Conservation (phyloP, 2,797 vertebrate species). For the Salarias fasciatus region DNA sequence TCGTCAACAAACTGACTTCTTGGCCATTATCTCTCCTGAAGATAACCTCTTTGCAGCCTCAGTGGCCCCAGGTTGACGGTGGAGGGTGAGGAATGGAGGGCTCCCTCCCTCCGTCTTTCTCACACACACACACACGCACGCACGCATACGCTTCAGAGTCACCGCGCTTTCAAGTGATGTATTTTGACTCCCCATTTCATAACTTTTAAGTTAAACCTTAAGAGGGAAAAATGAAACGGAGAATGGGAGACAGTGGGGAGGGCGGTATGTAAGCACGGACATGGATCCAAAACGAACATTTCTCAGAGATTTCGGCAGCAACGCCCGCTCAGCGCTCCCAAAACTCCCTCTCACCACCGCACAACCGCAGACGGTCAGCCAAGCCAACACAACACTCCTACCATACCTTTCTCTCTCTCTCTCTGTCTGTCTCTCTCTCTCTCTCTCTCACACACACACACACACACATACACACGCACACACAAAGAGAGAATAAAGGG, state of each 20-base stretch:
- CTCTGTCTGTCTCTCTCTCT: constrained; percentile 72
- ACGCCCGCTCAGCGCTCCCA: constrained; percentile 81
- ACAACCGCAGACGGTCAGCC: constrained; percentile 87
- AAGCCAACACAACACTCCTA: constrained; percentile 85
- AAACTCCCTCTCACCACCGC: constrained; percentile 79
- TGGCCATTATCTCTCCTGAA: constrained; percentile 44
- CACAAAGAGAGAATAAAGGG: constrained; percentile 35
- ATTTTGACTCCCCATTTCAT: constrained; percentile 80
- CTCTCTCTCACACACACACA: constrained; percentile 42
- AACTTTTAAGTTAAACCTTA: constrained; percentile 82
- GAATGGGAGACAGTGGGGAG: constrained; percentile 81
- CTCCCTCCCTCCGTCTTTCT: constrained; percentile 4
- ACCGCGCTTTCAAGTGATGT: constrained; percentile 73
- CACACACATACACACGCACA: constrained; percentile 22
- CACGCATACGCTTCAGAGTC: constrained; percentile 46
- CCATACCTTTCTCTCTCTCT: constrained; percentile 78
- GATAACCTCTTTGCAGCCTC: constrained; percentile 60
- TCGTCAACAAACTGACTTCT: constrained; percentile 28
- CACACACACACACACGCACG: constrained; percentile 9
- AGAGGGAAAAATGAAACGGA: constrained; percentile 79
- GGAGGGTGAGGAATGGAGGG: constrained; percentile 57
- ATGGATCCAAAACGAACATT: constrained; percentile 89
- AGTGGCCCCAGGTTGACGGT: constrained; percentile 41
- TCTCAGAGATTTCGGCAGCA: constrained; percentile 87
- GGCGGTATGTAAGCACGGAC: constrained; percentile 85